Percentiles rank a stretch among this genome's conserved stretches.
Conservation (phyloP, 2,113 vertebrate species). For the Andinoacara biseriatus region DNA sequence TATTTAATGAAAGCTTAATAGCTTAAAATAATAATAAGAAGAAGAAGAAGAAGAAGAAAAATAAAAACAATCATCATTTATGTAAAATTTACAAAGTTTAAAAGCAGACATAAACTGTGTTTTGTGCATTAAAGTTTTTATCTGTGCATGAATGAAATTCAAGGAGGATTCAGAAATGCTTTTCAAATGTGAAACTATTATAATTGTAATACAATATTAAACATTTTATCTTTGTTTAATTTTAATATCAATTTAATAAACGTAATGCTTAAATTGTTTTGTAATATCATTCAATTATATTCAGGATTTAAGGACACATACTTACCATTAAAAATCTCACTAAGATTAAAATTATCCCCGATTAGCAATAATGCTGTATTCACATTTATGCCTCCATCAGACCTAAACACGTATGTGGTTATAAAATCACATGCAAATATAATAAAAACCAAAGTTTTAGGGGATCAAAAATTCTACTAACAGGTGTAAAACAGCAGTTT, state of each 20-base stretch:
- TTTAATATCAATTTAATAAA: background rate
- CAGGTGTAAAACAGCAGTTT: too few relatives aligned
- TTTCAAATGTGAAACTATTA: background rate
- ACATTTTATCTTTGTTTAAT: background rate
- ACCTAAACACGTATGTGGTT: too few relatives aligned
- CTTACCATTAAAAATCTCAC: background rate
- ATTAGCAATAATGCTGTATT: background rate
- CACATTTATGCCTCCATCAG: too few relatives aligned
- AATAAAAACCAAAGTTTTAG: too few relatives aligned
- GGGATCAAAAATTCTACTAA: too few relatives aligned
- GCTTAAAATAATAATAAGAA: rapidly evolving
- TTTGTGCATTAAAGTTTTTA: background rate
- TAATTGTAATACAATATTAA: background rate
- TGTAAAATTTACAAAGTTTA: background rate
- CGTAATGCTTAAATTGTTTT: background rate
- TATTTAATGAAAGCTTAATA: background rate
- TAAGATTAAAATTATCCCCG: background rate
- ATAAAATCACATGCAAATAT: too few relatives aligned
- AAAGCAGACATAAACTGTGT: background rate
- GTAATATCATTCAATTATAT: too few relatives aligned
- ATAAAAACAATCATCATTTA: rapidly evolving
- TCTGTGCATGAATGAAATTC: background rate
- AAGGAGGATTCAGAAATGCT: background rate
- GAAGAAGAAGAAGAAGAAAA: background rate
- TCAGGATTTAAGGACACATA: too few relatives aligned